A percentile compares a stretch with the other conserved stretches of the same genome.
Evolutionary conservation across 2,888 invertebrate genomes (phyloP).

Genomic region (Caenorhabditis angaria): DNA sequence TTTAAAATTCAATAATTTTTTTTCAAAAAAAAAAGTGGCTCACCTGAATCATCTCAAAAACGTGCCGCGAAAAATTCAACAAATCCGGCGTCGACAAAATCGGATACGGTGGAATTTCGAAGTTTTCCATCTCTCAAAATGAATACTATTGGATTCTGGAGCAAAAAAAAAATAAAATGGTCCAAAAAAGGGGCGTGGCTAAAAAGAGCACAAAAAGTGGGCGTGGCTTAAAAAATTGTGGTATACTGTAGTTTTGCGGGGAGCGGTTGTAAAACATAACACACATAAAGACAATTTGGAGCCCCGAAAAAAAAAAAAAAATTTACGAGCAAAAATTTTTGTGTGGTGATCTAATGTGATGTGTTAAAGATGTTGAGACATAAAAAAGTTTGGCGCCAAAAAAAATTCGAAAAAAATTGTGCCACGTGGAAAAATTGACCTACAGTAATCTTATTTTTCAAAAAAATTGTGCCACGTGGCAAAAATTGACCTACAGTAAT

Average conservation of each 20-base stretch:
- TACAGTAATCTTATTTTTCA: constrained; percentile 2
- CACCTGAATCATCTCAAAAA: constrained; percentile 28
- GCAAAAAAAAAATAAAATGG: background rate
- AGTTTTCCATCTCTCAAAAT: background rate
- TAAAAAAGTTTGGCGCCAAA: no score
- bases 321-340: background rate
- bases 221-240: background rate
- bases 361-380: background rate
- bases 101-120: constrained; percentile 36
- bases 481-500: no score
- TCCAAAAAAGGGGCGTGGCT: background rate
- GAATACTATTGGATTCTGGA: background rate
- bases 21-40: background rate
- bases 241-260: background rate
- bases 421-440: background rate
- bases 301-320: background rate
- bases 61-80: constrained; percentile 13
- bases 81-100: constrained; percentile 24
- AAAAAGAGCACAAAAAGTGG: no score
- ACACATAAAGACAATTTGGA: constrained; percentile 7
- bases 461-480: no score
- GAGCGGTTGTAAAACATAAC: background rate
- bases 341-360: background rate
- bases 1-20: background rate
- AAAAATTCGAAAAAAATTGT: background rate